Evolutionary conservation across 2,888 invertebrate genomes (phyloP).

Genomic region (Stictocephala bisonia): DNA sequence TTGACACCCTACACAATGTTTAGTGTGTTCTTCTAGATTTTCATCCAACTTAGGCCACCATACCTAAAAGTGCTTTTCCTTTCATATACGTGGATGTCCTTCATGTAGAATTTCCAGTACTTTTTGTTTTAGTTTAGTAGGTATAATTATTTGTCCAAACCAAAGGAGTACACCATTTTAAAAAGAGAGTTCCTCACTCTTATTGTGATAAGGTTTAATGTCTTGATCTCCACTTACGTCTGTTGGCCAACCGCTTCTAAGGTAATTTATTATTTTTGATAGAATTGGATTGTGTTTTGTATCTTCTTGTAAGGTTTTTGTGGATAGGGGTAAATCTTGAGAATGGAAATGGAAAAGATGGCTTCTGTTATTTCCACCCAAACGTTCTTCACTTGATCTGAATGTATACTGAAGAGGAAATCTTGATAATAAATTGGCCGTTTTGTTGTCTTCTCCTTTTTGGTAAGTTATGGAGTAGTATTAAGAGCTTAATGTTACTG

Average conservation of each 20-base stretch:
- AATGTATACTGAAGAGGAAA: not conserved
- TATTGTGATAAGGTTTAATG: not conserved
- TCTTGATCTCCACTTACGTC: not conserved
- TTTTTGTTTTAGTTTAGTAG: not conserved
- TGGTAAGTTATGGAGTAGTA: slow-evolving; percentile 5
- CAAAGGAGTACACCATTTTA: slow-evolving; percentile 27
- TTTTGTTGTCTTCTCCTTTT: slow-evolving; percentile 19
- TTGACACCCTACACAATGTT: slow-evolving; percentile 34
- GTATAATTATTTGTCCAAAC: slow-evolving; percentile 40
- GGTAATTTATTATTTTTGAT: not conserved
- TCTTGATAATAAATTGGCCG: slow-evolving; percentile 40
- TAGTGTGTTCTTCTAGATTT: slow-evolving; percentile 50
- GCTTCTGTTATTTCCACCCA: not conserved
- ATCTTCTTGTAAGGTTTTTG: not conserved
- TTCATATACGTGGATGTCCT: slow-evolving; percentile 55
- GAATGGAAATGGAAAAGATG: not conserved
- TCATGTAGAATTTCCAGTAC: slow-evolving; percentile 44
- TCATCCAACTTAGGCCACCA: slow-evolving; percentile 54
- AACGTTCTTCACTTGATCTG: not conserved
- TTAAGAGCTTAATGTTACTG: slow-evolving; percentile 11
- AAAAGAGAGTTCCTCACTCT: slow-evolving; percentile 2
- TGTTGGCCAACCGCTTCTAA: not conserved
- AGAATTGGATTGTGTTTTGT: not conserved
- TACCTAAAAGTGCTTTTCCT: slow-evolving; percentile 52
- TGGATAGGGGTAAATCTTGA: not conserved